Conservation (phyloP, 1,140 invertebrate genomes). For the Drosophila tropicalis region DNA sequence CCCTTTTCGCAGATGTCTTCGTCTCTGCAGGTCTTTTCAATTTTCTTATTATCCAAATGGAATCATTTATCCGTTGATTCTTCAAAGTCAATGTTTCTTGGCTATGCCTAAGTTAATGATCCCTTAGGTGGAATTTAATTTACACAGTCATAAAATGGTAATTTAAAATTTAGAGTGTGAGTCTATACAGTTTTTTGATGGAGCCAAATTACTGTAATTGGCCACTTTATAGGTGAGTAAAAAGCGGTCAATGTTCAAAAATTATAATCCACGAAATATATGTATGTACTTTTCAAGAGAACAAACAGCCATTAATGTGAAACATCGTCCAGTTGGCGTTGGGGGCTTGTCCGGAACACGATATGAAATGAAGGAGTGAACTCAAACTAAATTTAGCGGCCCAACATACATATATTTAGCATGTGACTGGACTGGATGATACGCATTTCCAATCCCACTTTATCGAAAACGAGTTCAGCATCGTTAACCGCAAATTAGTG, state of each 20-base stretch:
- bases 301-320: no score
- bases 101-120: no score
- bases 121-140: no score
- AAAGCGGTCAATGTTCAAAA: not conserved
- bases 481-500: constrained; percentile 49
- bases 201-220: not conserved
- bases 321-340: not conserved
- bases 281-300: not conserved
- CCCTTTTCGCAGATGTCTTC: no score
- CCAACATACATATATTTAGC: not conserved
- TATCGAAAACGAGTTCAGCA: constrained; percentile 37
- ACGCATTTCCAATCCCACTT: not conserved
- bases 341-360: constrained; percentile 16
- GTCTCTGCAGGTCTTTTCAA: no score
- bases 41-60: no score
- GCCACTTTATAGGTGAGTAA: not conserved
- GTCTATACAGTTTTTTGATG: not conserved
- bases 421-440: constrained; percentile 2
- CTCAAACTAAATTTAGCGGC: constrained; percentile 33
- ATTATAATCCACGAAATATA: not conserved
- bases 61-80: no score
- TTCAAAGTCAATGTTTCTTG: no score
- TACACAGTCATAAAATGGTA: no score
- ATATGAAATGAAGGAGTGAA: constrained; percentile 40
- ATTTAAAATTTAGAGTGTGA: no score